Base-by-base conservation (phyloP, 1,140 invertebrate species). In the Caerostris extrusa region DNA sequence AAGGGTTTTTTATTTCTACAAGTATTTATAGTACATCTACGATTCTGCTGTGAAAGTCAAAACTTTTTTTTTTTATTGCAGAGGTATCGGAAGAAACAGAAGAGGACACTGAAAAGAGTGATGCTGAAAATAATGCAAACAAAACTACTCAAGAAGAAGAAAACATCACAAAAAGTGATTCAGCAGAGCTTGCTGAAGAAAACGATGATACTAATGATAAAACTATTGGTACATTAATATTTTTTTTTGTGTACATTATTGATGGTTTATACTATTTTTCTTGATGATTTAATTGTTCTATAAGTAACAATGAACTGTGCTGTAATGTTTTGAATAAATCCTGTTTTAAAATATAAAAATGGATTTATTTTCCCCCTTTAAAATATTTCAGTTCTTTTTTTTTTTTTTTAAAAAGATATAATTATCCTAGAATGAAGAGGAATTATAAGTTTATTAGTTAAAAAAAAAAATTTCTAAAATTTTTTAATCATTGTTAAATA, bases 151-250 rank as follows among this genome's bases (percentile, higher is more conserved):
- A 95, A 8, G 95, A 95, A 90, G 92, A 95, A 82, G 95, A 96
- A 81, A 96, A 96, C 90, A 95, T 96, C 71, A 96, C 96, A 8
- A 50, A 85, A 71, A 64, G 12, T n/a, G 55, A 50, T 83, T 34
- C 93, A 69, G 81, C 93, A n/a, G 60, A 91, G 8, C 67, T 69
- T 90, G 96, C 96, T 94, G 96, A 96, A 14, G 95, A 96, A 93
- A 96, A 96, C 8, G 96, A 50, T 81, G 56, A 85, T 19, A 14
- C 5, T 8, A 53, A 83, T 8, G 81, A 85, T 19, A 34, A 81
- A 55, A 69, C 12, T 7, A 67, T 85, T 53, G 90, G 81, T 92
- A 14, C 34, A 34, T 34, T 34, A 81, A 3, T 3, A 50, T 81
- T 14, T 67, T 14, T 67, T 67, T 67, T 67, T 10, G n/a, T 67